A percentile compares a stretch with the other conserved stretches of the same genome.
These are phyloP conservation scores for Ladona fulva DNA, from an alignment of 1,140 invertebrate genomes.

Conservation along the genomic window DNA sequence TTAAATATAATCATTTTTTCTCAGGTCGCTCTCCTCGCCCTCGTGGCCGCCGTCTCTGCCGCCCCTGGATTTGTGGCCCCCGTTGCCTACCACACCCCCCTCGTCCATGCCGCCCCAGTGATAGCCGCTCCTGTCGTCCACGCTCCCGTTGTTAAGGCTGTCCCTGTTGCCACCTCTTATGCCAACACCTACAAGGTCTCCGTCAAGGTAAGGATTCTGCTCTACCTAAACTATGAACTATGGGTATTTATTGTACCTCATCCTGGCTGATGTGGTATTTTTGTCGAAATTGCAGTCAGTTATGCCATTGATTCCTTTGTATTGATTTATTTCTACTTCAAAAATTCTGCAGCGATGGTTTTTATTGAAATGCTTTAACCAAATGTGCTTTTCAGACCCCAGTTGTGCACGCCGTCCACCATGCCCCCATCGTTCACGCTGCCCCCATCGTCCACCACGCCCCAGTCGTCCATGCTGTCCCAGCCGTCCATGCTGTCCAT, in stretches of 20 bases:
- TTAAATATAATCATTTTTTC: background rate
- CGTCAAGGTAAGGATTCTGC: background rate
- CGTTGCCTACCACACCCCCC: background rate
- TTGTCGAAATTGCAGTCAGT: no score
- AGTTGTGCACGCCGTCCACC: background rate
- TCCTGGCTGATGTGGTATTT: no score
- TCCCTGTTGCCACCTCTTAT: slow-evolving; percentile 10
- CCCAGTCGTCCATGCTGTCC: background rate
- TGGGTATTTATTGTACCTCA: background rate
- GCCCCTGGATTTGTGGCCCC: background rate
- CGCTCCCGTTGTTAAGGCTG: background rate
- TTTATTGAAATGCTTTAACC: no score
- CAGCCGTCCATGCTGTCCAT: background rate
- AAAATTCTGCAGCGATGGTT: no score
- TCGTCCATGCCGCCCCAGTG: background rate
- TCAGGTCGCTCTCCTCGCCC: slow-evolving; percentile 13
- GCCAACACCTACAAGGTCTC: slow-evolving; percentile 15
- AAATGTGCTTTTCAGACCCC: background rate
- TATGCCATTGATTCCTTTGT: no score
- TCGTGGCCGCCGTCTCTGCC: slow-evolving; percentile 12
- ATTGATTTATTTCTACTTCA: no score
- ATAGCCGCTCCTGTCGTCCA: background rate
- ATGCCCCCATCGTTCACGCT: background rate
- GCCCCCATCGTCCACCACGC: background rate
- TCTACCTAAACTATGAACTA: background rate